Evolutionary conservation across 1,140 invertebrate species (phyloP), one percentile per base, ranked within the genome.

Genomic region (Lucilia cuprina): DNA sequence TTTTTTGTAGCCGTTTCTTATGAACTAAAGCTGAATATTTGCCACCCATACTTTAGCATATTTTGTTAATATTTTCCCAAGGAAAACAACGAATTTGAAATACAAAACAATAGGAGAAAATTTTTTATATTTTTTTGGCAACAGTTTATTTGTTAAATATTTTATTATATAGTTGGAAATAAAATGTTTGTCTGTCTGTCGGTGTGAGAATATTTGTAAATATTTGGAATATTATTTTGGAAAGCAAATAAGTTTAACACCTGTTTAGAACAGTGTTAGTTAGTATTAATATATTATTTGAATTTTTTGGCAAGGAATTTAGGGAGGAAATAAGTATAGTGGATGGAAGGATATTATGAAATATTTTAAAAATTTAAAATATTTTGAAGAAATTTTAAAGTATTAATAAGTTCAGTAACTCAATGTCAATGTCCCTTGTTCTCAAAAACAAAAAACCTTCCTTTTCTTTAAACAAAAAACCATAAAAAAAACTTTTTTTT

Each of bases 161-260:
- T 55, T 41, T 60, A 60, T 60, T 60, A 60, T 60, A 21, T 70
- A 21, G 19, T 19, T 9, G n/a, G n/a, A 70, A 70, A 21, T 5
- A 21, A 70, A 70, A 70, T n/a, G 55, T 17, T 13, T 17, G 55
- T 5, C 13, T 14, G n/a, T 17, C 65, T 70, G 65, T 70, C 65
- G 8, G 65, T 70, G n/a, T 17, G 21, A 21, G 35, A 21, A 70
- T 21, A 70, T 70, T 70, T 70, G 19, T 60, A 10, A 19, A 70
- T 70, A 70, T 70, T 70, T 70, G n/a, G n/a, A 60, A 60, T 70
- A 21, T 70, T 70, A n/a, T 70, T 70, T 70, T 70, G 65, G n/a
- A 70, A 21, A 60, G 55, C 12, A 60, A 70, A 70, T 70, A 21
- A 7, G 65, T 21, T 70, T 70, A 70, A 21, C 65, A 70, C 65